Evolutionary conservation across 2,797 vertebrate genomes (phyloP), one percentile per base, ranked within the genome.

Genomic region (Arremon aurantiirostris): DNA sequence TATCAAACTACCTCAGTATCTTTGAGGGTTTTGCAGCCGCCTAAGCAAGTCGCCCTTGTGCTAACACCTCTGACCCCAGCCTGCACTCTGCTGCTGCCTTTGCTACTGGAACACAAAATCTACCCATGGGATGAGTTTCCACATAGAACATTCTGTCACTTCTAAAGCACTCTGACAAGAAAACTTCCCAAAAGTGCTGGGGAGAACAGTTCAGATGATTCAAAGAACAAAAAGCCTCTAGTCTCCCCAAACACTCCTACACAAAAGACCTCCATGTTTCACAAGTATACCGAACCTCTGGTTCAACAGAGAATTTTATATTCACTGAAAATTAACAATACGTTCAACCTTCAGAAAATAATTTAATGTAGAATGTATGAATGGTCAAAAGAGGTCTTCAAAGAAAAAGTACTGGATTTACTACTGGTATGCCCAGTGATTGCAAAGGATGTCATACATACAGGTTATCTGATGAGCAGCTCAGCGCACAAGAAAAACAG

Each of bases 221-320:
- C 53, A 46, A 86, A 18, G 46, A 59, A 94, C 27, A 89, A 42
- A 73, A 56, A 42, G 28, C 44, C 20, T 64, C 41, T 34, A 2
- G 12, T 13, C 14, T 53, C 41, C 13, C n/a, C 1, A 2, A 39
- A 46, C 21, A 20, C 21, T 35, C 37, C 14, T 14, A 42, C 68
- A 39, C 12, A 49, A 41, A 86, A 50, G 11, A 8, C 32, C 28
- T 23, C 15, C 41, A 28, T 5, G 7, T n/a, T 60, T 15, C 30
- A 2, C 1, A 0, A 60, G 10, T 34, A 32, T 4, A 53, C 4
- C 2, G 10, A 79, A 30, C 4, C 41, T 4, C 14, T 52, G 4
- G 2, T 34, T 47, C 8, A 64, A 64, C n/a, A 32, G 61, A 47
- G 12, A 47, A 39, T 42, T 71, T 37, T 22, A 0, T 9, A 59